phyloP scores from a whole-genome alignment of 2,797 vertebrate species.

The Melanotaenia trifasciata region DNA sequence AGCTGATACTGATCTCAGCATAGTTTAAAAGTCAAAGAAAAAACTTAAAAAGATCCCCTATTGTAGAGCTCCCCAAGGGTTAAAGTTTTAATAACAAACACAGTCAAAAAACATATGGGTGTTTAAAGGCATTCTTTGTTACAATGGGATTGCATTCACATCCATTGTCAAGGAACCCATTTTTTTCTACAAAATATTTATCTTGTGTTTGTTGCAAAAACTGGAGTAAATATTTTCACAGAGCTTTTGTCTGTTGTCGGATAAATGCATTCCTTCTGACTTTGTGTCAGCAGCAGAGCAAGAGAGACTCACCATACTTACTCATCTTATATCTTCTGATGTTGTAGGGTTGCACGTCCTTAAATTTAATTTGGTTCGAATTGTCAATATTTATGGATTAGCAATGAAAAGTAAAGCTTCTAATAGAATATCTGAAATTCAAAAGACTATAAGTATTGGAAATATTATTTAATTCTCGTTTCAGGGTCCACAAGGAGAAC shows the following conservation, averaged over 20 bases:
- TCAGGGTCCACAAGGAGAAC: constrained; percentile 93
- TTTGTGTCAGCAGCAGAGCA: constrained; percentile 47
- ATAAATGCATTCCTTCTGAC: constrained; percentile 24
- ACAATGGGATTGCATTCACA: not conserved
- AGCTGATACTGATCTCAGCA: constrained; percentile 4
- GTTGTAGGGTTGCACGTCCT: not conserved
- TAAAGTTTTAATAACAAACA: constrained; percentile 4
- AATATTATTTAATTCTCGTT: constrained; percentile 4
- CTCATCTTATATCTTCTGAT: constrained; percentile 5
- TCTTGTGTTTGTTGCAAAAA: constrained; percentile 70
- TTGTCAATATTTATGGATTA: not conserved
- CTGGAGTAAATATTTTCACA: constrained; percentile 45
- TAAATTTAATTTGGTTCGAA: not conserved
- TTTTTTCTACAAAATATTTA: constrained; percentile 27
- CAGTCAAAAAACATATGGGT: constrained; percentile 12
- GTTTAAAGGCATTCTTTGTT: constrained; percentile 8
- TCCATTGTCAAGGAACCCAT: constrained; percentile 9
- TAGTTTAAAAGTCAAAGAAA: constrained; percentile 8
- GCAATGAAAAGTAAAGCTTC: not conserved
- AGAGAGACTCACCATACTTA: constrained; percentile 36
- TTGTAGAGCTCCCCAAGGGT: constrained; percentile 2
- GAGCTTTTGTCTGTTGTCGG: constrained; percentile 59
- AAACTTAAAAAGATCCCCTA: constrained; percentile 17
- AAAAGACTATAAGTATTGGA: not conserved
- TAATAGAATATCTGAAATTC: not conserved